phyloP scores from a whole-genome alignment of 2,113 vertebrate species.

The Neomonachus schauinslandi region DNA sequence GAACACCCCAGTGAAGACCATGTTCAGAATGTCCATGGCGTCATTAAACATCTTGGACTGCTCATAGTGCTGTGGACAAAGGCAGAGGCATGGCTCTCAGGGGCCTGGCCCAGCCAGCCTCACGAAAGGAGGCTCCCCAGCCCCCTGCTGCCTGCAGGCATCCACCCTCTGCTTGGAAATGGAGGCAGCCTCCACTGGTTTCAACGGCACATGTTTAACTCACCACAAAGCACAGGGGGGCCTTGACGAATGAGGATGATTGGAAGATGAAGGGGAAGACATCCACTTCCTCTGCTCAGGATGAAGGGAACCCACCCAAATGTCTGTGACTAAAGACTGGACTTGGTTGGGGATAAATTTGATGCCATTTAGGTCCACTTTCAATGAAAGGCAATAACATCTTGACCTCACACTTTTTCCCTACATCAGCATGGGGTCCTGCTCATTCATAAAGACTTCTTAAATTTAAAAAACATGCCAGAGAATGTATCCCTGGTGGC shows the following conservation, averaged over 20 bases:
- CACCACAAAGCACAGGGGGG: not conserved
- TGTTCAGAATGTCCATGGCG: slow-evolving; percentile 99
- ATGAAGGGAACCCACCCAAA: slow-evolving; percentile 10
- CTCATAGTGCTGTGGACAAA: slow-evolving; percentile 92
- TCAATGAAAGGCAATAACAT: not conserved
- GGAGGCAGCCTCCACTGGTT: not conserved
- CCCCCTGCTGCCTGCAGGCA: not conserved
- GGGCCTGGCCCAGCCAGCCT: not conserved
- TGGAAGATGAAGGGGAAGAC: not conserved
- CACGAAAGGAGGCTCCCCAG: not conserved
- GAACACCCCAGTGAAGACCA: slow-evolving; percentile 99
- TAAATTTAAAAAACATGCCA: not conserved
- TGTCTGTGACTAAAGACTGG: not conserved
- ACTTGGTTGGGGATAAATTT: not conserved
- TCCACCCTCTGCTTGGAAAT: not conserved
- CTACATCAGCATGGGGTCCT: not conserved
- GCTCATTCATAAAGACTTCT: not conserved
- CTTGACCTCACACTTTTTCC: not conserved
- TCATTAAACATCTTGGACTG: slow-evolving; percentile 97
- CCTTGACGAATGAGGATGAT: slow-evolving; percentile 20
- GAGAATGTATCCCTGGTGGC: not conserved
- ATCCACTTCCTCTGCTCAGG: slow-evolving; percentile 10
- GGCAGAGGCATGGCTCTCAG: slow-evolving; percentile 51
- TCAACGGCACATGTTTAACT: not conserved
- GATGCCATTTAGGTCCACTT: not conserved